Percentiles rank a stretch among this genome's conserved stretches.
These are phyloP conservation scores for Beroe ovata DNA, from an alignment of 37 sponge, comb jelly and placozoan genomes.

Conservation along the genomic window DNA sequence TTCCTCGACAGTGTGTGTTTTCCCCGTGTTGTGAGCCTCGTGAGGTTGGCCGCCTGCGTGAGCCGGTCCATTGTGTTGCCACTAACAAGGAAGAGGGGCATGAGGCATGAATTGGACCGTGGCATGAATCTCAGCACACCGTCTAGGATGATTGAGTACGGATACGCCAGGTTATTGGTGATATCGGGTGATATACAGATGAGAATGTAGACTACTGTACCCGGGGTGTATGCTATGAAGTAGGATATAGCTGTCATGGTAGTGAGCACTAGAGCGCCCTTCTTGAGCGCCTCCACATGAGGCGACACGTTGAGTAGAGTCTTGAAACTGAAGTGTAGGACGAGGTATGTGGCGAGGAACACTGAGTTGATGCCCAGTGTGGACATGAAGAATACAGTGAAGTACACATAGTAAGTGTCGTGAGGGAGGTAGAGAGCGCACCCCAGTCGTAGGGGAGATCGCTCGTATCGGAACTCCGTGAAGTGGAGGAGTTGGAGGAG, in stretches of 20 bases:
- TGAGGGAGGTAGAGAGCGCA: constrained; percentile 7
- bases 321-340: constrained; percentile 21
- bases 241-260: constrained; percentile 12
- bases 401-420: constrained; percentile 30
- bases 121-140: neutral
- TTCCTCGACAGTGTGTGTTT: no score
- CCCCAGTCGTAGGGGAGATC: neutral
- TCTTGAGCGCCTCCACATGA: neutral
- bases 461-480: neutral
- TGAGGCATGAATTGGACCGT: neutral
- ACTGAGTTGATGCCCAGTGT: neutral
- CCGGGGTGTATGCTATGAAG: constrained; percentile 30
- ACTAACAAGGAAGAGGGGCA: constrained; percentile 46
- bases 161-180: neutral
- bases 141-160: constrained; percentile 30
- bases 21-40: neutral
- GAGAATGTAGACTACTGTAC: constrained; percentile 1
- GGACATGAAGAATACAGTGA: constrained; percentile 10
- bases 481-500: neutral
- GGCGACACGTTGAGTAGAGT: neutral
- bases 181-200: neutral
- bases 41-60: constrained; percentile 9
- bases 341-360: constrained; percentile 6
- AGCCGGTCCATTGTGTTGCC: constrained; percentile 17
- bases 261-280: constrained; percentile 16